A percentile compares a stretch with the other conserved stretches of the same genome.
These are phyloP conservation scores for Sebastes oblongus DNA, from an alignment of 2,797 vertebrate genomes.

Conservation along the genomic window DNA sequence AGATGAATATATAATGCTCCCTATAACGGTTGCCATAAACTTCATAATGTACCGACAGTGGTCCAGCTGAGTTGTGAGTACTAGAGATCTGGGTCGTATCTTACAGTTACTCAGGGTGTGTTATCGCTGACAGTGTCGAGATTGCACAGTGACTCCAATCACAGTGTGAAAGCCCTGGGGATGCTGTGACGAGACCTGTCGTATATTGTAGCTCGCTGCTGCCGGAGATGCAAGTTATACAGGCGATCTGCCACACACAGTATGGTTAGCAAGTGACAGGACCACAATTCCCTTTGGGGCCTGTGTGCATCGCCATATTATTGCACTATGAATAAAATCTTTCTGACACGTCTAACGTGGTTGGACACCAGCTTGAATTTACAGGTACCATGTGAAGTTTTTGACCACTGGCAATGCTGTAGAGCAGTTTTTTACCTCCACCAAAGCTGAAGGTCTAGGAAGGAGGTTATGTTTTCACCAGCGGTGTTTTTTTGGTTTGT, in stretches of 20 bases:
- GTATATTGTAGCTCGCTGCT: neutral
- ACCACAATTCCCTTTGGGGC: neutral
- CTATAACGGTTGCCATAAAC: neutral
- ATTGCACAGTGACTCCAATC: slow-evolving; percentile 16
- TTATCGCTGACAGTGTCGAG: slow-evolving; percentile 15
- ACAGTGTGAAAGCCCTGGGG: slow-evolving; percentile 26
- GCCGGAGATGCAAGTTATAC: neutral
- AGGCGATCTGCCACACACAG: neutral
- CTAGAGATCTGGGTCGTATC: slow-evolving; percentile 38
- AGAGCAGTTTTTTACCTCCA: too few relatives aligned
- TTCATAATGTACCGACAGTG: slow-evolving; percentile 1
- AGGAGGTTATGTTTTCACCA: too few relatives aligned
- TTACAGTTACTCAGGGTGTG: slow-evolving; percentile 23
- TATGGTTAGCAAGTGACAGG: neutral
- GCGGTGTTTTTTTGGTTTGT: too few relatives aligned
- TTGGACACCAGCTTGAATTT: neutral
- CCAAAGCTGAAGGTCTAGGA: too few relatives aligned
- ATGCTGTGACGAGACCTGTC: slow-evolving; percentile 22
- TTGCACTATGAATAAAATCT: neutral
- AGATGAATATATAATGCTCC: neutral
- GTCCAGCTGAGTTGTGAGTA: neutral
- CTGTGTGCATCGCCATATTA: neutral
- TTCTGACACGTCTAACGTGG: neutral
- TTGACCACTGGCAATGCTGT: accelerated
- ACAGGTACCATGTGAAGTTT: neutral